A percentile compares a stretch with the other conserved stretches of the same genome.
These are phyloP conservation scores for Taxidea taxus DNA, from an alignment of 2,113 vertebrate genomes.

Conservation along the genomic window DNA sequence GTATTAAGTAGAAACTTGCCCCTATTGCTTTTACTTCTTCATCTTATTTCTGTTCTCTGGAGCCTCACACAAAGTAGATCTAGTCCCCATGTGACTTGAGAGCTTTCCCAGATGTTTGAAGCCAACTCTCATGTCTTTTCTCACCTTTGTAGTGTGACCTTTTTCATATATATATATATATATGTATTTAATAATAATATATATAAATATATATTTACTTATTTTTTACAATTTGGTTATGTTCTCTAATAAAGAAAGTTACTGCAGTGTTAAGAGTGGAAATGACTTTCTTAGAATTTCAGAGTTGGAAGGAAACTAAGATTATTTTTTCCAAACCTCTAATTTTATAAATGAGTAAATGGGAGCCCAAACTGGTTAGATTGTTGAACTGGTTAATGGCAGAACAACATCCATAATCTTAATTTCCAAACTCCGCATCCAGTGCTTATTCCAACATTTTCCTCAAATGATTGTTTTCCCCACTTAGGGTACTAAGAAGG, in stretches of 20 bases:
- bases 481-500: background rate
- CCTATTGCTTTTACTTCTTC: background rate
- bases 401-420: background rate
- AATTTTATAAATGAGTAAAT: background rate
- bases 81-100: background rate
- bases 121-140: background rate
- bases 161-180: background rate
- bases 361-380: background rate
- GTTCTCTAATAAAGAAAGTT: background rate
- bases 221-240: background rate
- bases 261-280: background rate
- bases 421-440: background rate
- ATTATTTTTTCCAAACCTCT: background rate
- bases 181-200: too few relatives aligned
- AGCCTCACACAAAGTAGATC: background rate
- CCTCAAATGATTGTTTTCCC: background rate
- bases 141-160: background rate
- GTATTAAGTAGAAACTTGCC: background rate
- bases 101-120: background rate
- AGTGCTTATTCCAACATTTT: background rate
- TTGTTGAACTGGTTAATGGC: background rate
- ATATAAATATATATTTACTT: too few relatives aligned
- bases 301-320: background rate
- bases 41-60: background rate
- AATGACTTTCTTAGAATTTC: background rate